Base-by-base conservation (phyloP, 2,888 invertebrate genomes). In the Drosophila nr. perissopoda region DNA sequence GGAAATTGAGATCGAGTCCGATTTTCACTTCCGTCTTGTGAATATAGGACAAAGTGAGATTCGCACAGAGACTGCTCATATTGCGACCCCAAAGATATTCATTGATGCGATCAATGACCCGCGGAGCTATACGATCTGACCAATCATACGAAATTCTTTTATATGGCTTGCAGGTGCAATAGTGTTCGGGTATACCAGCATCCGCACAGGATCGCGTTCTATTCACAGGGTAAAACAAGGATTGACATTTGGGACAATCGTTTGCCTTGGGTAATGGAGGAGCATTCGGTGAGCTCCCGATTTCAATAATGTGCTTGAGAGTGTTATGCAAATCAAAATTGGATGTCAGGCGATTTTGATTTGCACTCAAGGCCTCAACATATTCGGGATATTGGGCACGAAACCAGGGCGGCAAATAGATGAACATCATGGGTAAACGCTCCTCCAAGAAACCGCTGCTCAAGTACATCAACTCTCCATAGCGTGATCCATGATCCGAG, bases 401-500 rank as follows among this genome's bases (percentile, higher is more conserved):
- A 79, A 96, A 96, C 93, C 94, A 94, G 21, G 93, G 92, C 0
- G 97, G 96, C 42, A 95, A 74, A 92, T 95, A 95, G 27, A 96
- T 92, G 83, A 95, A 96, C 59, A 96, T 93, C 83, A 95, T 95
- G 0, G 97, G 97, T 81, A 96, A 89, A 27, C 96, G 94, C 83
- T 96, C 96, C 86, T 97, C 97, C 80, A 96, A 94, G 94, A 95
- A 96, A 0, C 96, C 96, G 51, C 95, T 94, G 62, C 94, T 93
- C 5, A 95, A 94, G 48, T 94, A 92, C 18, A 96, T 94, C 48
- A 95, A 94, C n/a, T 94, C 93, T 0, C 97, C 97, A 91, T 95
- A 96, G 5, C 97, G 94, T 83, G 96, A 94, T 0, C 97, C 97
- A 81, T 97, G 96, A 88, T 96, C 96, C 81, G 96, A 96, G 66